These are phyloP conservation scores for Hymenopus coronatus DNA, from an alignment of 2,888 invertebrate species.

Conservation along the genomic window DNA sequence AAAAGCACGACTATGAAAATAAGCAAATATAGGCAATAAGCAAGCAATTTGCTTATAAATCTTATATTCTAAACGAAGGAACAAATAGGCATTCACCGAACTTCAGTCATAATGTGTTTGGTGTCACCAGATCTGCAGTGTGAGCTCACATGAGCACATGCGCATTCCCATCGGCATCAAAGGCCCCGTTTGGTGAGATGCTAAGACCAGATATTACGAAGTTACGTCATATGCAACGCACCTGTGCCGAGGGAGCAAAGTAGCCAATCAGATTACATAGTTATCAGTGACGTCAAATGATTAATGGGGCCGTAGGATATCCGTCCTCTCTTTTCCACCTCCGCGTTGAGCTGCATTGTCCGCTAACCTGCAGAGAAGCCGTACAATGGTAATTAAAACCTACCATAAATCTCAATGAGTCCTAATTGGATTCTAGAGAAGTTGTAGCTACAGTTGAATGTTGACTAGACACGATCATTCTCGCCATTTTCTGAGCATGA, in stretches of 20 bases:
- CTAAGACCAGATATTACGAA: background rate
- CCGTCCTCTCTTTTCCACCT: background rate
- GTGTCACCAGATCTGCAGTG: too few species aligned
- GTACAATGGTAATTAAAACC: background rate
- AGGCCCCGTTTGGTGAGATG: background rate
- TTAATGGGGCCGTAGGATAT: background rate
- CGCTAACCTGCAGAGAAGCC: background rate
- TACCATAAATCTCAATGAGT: background rate
- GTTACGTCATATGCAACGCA: background rate
- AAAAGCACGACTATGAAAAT: too few species aligned
- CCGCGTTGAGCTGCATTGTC: background rate
- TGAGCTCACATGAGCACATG: too few species aligned
- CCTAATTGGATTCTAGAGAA: background rate
- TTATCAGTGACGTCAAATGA: slow-evolving; percentile 4
- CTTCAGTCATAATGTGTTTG: too few species aligned
- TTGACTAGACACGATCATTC: background rate
- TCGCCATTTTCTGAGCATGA: background rate
- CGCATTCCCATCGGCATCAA: background rate
- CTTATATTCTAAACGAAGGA: too few species aligned
- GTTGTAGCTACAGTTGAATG: background rate
- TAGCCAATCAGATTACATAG: background rate
- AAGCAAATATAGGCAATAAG: too few species aligned
- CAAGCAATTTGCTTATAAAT: too few species aligned
- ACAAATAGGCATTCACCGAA: too few species aligned
- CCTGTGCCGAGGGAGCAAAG: background rate